Evolutionary conservation across 2,888 invertebrate species (phyloP), one percentile per base, ranked within the genome.

Genomic region (Lasioglossum vierecki): DNA sequence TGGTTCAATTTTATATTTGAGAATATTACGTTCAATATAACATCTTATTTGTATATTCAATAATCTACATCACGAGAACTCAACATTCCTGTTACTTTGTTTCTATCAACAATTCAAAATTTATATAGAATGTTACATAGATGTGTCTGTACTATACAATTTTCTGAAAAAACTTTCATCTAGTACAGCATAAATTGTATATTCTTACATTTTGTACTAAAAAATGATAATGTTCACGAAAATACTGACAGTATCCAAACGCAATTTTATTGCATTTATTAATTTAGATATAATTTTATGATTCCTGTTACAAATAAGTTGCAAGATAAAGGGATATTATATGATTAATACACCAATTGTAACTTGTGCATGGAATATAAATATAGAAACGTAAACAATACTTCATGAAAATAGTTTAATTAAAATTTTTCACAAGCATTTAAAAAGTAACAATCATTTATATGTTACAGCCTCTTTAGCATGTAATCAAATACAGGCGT

Each of bases 391-490:
- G 13, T 22, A 49, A 72, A 81, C 30, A 41, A 13, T 49, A 72
- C 15, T 39, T 41, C 30, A 15, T 46, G 22, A 9, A 70, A 79
- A 46, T 63, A 44, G 63, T 30, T 44, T 13, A 1, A 35, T 35
- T 44, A 44, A 49, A 66, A 68, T 66, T 15, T 60, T 39, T 39
- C 30, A 6, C 49, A 73, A 73, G 30, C 66, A 39, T 53, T 46
- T n/a, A 68, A n/a, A n/a, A 78, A 70, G 75, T 72, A 74, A 79
- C 68, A 83, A 72, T 70, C 71, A 74, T 77, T 77, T 35, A 49
- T 35, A 44, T 44, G 53, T 71, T 63, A 46, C 15, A 83, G 53
- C 57, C 13, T 57, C 41, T 26, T 66, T 72, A 18, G 26, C 70
- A 76, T 53, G 63, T 79, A 84, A 26, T 70, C 35, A 63, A 44